phyloP scores from a whole-genome alignment of 2,888 invertebrate genomes.

The Dryocosmus kuriphilus region DNA sequence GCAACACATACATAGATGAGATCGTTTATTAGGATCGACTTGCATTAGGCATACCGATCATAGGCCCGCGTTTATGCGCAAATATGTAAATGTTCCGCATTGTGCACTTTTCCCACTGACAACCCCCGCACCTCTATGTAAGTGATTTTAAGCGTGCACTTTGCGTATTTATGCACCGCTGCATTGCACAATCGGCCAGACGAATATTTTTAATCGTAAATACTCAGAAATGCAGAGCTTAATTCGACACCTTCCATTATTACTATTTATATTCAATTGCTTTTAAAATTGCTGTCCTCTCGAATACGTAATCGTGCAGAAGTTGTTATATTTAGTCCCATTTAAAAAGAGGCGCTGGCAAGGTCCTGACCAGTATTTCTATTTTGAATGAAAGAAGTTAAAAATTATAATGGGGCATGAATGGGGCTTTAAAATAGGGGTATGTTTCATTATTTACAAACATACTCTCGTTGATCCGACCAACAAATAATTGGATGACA shows the following conservation, averaged over 20 bases:
- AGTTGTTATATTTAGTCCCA: no score
- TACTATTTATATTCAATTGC: no score
- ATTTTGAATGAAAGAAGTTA: no score
- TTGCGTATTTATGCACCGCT: conserved; percentile 23
- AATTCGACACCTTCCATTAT: not conserved
- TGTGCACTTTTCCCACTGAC: conserved; percentile 11
- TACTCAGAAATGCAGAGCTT: not conserved
- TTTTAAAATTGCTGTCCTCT: no score
- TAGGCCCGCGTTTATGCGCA: conserved; percentile 14
- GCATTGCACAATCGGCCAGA: conserved; percentile 23
- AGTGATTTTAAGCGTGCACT: not conserved
- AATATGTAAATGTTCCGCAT: conserved; percentile 36
- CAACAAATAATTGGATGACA: no score
- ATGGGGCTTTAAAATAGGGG: no score
- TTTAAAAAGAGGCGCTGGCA: no score
- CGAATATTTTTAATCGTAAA: conserved; percentile 33
- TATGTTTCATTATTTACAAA: no score
- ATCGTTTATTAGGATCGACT: conserved; percentile 12
- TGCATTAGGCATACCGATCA: conserved; percentile 17
- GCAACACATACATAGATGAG: not conserved
- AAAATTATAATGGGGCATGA: no score
- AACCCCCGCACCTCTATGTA: conserved; percentile 9
- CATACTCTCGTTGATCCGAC: no score
- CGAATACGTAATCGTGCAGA: no score
- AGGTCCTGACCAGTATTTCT: no score